Conservation (phyloP, 2,797 vertebrate genomes). For the Gymnoscopelus braueri region DNA sequence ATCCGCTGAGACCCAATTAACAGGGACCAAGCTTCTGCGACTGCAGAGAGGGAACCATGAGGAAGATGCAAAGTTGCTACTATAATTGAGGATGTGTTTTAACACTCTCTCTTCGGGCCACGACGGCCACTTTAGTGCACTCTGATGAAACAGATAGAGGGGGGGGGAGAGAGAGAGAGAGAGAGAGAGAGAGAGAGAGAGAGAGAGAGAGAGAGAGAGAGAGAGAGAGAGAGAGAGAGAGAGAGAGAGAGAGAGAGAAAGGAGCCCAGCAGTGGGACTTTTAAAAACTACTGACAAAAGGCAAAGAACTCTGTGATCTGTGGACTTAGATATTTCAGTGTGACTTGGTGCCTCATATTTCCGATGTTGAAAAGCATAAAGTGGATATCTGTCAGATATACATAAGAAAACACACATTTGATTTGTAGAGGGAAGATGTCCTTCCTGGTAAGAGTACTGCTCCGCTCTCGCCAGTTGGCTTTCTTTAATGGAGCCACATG, state of each 20-base stretch:
- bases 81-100: slow-evolving; percentile 80
- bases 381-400: slow-evolving; percentile 11
- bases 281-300: slow-evolving; percentile 67
- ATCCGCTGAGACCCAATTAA: slow-evolving; percentile 83
- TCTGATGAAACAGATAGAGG: slow-evolving; percentile 59
- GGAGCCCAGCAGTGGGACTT: slow-evolving; percentile 55
- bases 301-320: slow-evolving; percentile 54
- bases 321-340: slow-evolving; percentile 47
- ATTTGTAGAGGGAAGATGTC: slow-evolving; percentile 48
- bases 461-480: slow-evolving; percentile 52
- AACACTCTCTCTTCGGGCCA: slow-evolving; percentile 70
- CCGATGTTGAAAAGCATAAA: slow-evolving; percentile 35
- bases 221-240: no score
- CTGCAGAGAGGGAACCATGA: slow-evolving; percentile 52
- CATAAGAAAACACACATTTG: slow-evolving; percentile 52
- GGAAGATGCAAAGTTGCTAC: slow-evolving; percentile 72
- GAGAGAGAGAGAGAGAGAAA: neutral
- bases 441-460: slow-evolving; percentile 28
- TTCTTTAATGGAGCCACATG: slow-evolving; percentile 74
- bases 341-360: slow-evolving; percentile 41
- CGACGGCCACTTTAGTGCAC: slow-evolving; percentile 63
- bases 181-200: no score
- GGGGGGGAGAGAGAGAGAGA: neutral
- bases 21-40: slow-evolving; percentile 50
- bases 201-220: no score